Evolutionary conservation across 1,140 invertebrate species (phyloP), one percentile per base, ranked within the genome.

Genomic region (Bradysia coprophila): DNA sequence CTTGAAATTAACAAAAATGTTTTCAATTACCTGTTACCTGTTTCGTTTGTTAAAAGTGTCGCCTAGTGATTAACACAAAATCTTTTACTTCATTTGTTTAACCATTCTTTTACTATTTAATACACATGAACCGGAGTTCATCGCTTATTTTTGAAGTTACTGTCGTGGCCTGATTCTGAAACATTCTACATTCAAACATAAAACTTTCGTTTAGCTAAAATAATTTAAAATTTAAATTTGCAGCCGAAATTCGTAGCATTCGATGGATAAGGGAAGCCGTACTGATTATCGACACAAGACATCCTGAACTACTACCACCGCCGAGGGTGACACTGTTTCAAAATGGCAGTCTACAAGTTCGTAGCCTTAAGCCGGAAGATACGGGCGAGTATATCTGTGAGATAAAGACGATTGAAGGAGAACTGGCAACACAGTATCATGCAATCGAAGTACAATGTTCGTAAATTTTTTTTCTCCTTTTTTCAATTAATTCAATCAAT

Each of bases 401-500:
- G 55, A 66, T 74, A 18, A 55, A 66, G 31, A 54, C 59, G 43
- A 44, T 43, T 9, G 65, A 66, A 31, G 66, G 66, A n/a, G 63
- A 73, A 36, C 68, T 73, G 3, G 70, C 79, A 8, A 67, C 65
- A 40, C 80, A 83, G 57, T 62, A 69, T 21, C 78, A 84, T 52
- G 66, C 73, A 23, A 80, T 86, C 44, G 71, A 81, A 69, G 81
- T 86, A 22, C 68, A 80, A 54, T 75, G 78, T 81, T 62, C 73
- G 75, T 66, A 47, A 24, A 40, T 31, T 16, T 15, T 15, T 20
- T 13, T 34, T 46, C 19, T 40, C 44, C 34, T 40, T 46, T 19
- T 28, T 21, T 46, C 16, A 9, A 32, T 21, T 15, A 15, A 11
- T 11, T 4, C 32, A 13, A 4, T 34, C 18, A 16, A 34, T 34